A percentile compares a stretch with the other conserved stretches of the same genome.
Conservation (phyloP, 2,797 vertebrate species). For the Melanotaenia pygmaea region DNA sequence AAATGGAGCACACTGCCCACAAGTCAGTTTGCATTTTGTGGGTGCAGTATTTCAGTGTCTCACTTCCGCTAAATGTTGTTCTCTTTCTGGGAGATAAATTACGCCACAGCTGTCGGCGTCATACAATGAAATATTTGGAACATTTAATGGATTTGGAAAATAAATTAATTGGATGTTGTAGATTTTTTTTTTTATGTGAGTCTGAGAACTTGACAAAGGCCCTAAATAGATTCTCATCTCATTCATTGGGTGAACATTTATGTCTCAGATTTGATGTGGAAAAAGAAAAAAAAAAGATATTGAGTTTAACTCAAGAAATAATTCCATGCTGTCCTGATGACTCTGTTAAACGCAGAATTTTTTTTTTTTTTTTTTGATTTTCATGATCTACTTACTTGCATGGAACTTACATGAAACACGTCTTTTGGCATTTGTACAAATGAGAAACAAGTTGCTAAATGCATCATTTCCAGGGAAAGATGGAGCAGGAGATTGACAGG, state of each 20-base stretch:
- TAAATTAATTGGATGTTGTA: conserved; percentile 41
- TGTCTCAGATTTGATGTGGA: conserved; percentile 28
- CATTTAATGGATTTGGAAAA: conserved; percentile 54
- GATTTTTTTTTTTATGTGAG: conserved; percentile 46
- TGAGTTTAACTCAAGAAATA: conserved; percentile 42
- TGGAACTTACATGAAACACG: neutral
- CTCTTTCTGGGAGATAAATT: conserved; percentile 42
- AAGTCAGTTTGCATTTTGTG: conserved; percentile 42
- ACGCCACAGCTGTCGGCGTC: conserved; percentile 46
- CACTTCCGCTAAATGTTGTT: conserved; percentile 22
- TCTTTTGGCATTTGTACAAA: neutral
- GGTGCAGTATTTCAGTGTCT: conserved; percentile 20
- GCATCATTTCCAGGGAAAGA: neutral
- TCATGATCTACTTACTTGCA: neutral
- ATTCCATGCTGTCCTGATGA: conserved; percentile 20
- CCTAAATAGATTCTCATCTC: conserved; percentile 40
- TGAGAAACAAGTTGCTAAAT: neutral
- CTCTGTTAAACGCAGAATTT: conserved; percentile 5
- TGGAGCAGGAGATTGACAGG: too few relatives aligned
- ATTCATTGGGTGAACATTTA: conserved; percentile 42
- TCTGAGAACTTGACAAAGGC: conserved; percentile 29
- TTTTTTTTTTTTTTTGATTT: conserved; percentile 15
- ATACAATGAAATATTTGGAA: conserved; percentile 42
- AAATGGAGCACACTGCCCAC: conserved; percentile 32
- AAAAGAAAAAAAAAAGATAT: conserved; percentile 19